phyloP scores from a whole-genome alignment of 2,113 vertebrate species.

The Megaptera novaeangliae region DNA sequence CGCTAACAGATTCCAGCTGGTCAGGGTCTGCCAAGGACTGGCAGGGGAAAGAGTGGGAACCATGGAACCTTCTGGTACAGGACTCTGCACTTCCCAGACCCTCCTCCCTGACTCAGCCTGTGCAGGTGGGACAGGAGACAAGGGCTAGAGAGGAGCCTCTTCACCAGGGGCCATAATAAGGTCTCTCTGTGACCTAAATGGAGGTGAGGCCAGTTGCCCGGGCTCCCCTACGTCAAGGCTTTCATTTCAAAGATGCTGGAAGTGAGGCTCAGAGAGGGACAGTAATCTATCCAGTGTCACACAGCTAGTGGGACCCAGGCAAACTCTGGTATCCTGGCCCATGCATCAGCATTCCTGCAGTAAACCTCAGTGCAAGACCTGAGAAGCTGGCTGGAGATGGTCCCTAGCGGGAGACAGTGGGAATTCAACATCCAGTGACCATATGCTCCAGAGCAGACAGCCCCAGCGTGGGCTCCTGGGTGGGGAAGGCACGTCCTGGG shows the following conservation, averaged over 20 bases:
- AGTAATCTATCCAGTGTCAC: background rate
- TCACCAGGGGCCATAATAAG: background rate
- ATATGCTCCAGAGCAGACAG: background rate
- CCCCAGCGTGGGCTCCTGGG: background rate
- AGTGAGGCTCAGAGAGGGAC: background rate
- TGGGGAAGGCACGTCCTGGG: background rate
- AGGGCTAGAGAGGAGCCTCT: background rate
- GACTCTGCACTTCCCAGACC: background rate
- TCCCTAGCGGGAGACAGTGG: background rate
- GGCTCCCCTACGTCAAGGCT: background rate
- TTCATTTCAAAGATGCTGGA: background rate
- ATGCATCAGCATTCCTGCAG: background rate
- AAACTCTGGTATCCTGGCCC: background rate
- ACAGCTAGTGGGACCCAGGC: background rate
- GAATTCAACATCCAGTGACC: background rate
- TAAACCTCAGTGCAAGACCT: background rate
- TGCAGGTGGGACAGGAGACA: accelerated
- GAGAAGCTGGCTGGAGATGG: background rate
- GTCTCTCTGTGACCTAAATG: background rate
- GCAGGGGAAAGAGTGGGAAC: background rate
- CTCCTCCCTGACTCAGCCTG: background rate
- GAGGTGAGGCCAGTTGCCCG: background rate
- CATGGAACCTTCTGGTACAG: background rate
- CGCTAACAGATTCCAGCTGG: conserved; percentile 2
- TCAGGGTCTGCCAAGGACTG: background rate